These are phyloP conservation scores for Lithophane ornitopus DNA, from an alignment of 2,888 invertebrate species.

Conservation along the genomic window DNA sequence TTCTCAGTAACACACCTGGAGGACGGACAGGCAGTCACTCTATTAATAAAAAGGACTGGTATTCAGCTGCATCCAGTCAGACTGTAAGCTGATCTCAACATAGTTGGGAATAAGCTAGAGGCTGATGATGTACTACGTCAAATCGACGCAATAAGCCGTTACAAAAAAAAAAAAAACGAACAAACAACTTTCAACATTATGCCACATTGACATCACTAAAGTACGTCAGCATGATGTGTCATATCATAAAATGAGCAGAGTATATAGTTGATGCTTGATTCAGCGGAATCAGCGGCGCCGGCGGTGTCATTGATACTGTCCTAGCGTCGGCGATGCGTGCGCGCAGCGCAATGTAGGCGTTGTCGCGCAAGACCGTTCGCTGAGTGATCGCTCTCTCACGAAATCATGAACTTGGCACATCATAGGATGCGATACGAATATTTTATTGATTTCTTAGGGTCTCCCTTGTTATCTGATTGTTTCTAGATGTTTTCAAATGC, in stretches of 20 bases:
- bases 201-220: not conserved
- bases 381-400: conserved; percentile 25
- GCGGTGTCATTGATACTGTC: conserved; percentile 16
- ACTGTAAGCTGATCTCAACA: not conserved
- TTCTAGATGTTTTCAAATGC: not conserved
- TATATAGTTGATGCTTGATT: conserved; percentile 5
- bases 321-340: conserved; percentile 11
- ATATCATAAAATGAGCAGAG: not conserved
- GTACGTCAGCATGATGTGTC: conserved; percentile 19
- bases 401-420: conserved; percentile 10
- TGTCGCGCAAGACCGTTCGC: not conserved
- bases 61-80: not conserved
- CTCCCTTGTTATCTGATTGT: not conserved
- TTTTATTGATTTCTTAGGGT: not conserved
- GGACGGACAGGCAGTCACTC: not conserved
- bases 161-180: conserved; percentile 1
- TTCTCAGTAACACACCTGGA: not conserved
- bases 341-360: conserved; percentile 28
- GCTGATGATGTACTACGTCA: not conserved
- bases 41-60: not conserved
- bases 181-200: conserved; percentile 3
- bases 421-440: no score
- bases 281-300: not conserved
- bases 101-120: not conserved
- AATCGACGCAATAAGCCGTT: not conserved